phyloP scores from a whole-genome alignment of 23 tunicate species.

The Ciona savignyi region DNA sequence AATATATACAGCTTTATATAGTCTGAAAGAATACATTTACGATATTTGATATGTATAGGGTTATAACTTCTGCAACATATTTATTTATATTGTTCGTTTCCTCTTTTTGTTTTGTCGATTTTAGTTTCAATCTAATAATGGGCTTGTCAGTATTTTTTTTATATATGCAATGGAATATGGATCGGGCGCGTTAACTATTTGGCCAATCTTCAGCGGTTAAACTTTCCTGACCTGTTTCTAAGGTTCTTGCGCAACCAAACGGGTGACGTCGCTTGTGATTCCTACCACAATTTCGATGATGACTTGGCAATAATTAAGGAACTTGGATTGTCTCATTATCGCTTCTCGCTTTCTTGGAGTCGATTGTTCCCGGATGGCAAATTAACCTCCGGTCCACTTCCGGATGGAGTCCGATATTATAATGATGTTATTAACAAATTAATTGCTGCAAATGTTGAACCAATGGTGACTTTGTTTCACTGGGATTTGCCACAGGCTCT shows the following conservation, averaged over 20 bases:
- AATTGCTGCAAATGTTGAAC: slow-evolving; percentile 51
- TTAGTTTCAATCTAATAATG: too few species aligned
- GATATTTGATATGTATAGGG: too few species aligned
- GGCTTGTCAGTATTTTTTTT: too few species aligned
- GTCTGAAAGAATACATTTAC: too few species aligned
- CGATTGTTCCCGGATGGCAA: slow-evolving; percentile 82
- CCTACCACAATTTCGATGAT: slow-evolving; percentile 63
- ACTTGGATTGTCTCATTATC: slow-evolving; percentile 71
- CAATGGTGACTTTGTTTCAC: slow-evolving; percentile 91
- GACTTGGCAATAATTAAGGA: slow-evolving; percentile 71
- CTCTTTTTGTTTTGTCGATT: too few species aligned
- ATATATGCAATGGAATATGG: too few species aligned
- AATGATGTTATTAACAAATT: slow-evolving; percentile 72
- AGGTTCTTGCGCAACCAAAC: slow-evolving; percentile 68
- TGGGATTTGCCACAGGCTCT: slow-evolving; percentile 89
- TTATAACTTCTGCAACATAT: too few species aligned
- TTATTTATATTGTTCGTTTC: too few species aligned
- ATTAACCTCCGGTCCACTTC: slow-evolving; percentile 36
- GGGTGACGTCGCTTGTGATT: slow-evolving; percentile 90
- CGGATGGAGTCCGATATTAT: slow-evolving; percentile 64
- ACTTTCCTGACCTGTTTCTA: not conserved
- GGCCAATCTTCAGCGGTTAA: too few species aligned
- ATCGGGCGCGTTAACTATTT: too few species aligned
- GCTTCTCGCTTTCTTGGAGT: slow-evolving; percentile 93
- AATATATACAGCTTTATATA: too few species aligned